Evolutionary conservation across 1,140 invertebrate genomes (phyloP).

Genomic region (Lucilia sericata): DNA sequence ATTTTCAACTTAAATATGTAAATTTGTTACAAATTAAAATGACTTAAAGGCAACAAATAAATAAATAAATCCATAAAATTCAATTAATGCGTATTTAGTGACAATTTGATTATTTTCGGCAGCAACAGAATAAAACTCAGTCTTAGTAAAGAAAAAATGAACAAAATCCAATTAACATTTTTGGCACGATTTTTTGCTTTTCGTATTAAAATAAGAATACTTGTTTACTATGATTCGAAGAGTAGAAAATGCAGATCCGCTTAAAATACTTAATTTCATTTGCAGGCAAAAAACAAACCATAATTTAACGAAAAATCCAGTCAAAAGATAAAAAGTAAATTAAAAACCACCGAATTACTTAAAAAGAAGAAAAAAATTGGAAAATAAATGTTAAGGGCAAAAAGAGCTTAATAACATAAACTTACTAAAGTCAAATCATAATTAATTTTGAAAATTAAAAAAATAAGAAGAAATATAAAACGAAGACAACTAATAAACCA

Average conservation of each 20-base stretch:
- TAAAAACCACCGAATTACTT: conserved; percentile 10
- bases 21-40: conserved; percentile 34
- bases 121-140: not conserved
- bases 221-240: not conserved
- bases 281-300: not conserved
- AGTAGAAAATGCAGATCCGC: not conserved
- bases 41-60: conserved; percentile 29
- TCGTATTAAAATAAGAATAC: not conserved
- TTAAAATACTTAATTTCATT: conserved; percentile 32
- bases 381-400: not conserved
- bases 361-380: not conserved
- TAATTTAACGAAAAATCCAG: not conserved
- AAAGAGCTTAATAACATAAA: not conserved
- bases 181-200: not conserved
- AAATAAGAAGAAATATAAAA: not conserved
- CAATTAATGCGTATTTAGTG: conserved; percentile 20
- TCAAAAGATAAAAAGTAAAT: conserved; percentile 16
- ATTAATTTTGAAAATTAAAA: not conserved
- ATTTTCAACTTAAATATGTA: conserved; percentile 10
- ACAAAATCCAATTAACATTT: conserved; percentile 36
- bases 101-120: not conserved
- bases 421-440: conserved; percentile 12
- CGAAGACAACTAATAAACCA: not conserved
- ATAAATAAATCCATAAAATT: conserved; percentile 35
- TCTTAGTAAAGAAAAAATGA: not conserved